Evolutionary conservation across 2,888 invertebrate species (phyloP), one percentile per base, ranked within the genome.

Genomic region (Chrysodeixis includens): DNA sequence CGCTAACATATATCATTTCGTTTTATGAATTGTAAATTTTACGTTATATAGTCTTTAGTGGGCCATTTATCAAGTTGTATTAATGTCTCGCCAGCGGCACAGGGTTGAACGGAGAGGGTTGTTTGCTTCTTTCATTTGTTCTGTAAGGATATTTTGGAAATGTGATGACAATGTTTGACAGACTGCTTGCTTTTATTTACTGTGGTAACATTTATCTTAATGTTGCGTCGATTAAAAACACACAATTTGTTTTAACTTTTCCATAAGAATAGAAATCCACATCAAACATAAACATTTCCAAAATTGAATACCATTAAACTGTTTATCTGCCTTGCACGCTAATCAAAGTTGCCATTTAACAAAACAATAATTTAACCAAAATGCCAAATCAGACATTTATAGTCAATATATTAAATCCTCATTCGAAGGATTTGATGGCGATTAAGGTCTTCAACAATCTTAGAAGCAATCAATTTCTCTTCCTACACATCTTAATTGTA

Each of bases 21-120:
- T 93, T 94, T 93, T 94, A 94, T 94, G 94, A 94, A 94, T 94
- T 94, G 93, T 94, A 94, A 94, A 94, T 94, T 94, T 92, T 83
- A 90, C 92, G 91, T 92, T 93, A 93, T 93, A 93, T 88, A 92
- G 93, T 94, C 92, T 93, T 94, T 93, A 93, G 92, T 92, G 90
- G 86, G 92, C 88, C 87, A 91, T 93, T 92, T 91, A 91, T 94
- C 92, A 93, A 87, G 82, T 83, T 87, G 88, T 90, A 93, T 93
- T 93, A 92, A 92, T 92, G 90, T 86, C 83, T 81, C 79, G 85
- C 82, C 83, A 81, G 77, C 80, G 72, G 74, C 76, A 65, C 79
- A 92, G 93, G 93, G 93, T 84, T 93, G 91, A 62, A 84, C 71
- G 65, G 54, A 65, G 73, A 72, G 67, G 72, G 74, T 66, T 72